Conservation (phyloP, 2,888 invertebrate species). For the Meghimatium bilineatum region DNA sequence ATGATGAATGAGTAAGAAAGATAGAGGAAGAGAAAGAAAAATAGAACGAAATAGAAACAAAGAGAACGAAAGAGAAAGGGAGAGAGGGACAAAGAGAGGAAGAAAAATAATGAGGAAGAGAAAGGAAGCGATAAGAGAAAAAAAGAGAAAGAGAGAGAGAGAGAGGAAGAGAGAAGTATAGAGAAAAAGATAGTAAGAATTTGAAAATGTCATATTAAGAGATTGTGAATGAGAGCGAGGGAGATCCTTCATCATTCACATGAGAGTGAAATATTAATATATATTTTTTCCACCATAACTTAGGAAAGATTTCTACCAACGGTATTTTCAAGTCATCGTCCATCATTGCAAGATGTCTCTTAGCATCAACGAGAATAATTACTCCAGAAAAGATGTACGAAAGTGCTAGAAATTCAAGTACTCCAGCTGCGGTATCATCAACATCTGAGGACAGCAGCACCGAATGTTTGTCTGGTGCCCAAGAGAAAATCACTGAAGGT, state of each 20-base stretch:
- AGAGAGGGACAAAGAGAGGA: conserved; percentile 12
- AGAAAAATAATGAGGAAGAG: too few species aligned
- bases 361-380: background rate
- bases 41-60: too few species aligned
- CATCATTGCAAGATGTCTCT: conserved; percentile 26
- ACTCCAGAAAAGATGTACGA: background rate
- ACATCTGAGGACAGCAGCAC: conserved; percentile 11
- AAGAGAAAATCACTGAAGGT: background rate
- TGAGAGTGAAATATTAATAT: background rate
- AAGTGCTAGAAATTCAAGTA: background rate
- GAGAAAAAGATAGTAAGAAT: too few species aligned
- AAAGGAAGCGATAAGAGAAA: too few species aligned
- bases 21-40: too few species aligned
- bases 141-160: too few species aligned
- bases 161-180: too few species aligned
- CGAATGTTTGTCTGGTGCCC: background rate
- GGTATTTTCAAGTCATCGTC: conserved; percentile 13
- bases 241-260: too few species aligned
- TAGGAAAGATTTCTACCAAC: background rate
- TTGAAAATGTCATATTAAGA: too few species aligned
- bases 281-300: background rate
- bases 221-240: too few species aligned
- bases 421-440: conserved; percentile 33
- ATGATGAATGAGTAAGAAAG: too few species aligned
- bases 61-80: background rate